A percentile compares a stretch with the other conserved stretches of the same genome.
Conservation (phyloP, 2,888 invertebrate genomes). For the Tortricodes alternella region DNA sequence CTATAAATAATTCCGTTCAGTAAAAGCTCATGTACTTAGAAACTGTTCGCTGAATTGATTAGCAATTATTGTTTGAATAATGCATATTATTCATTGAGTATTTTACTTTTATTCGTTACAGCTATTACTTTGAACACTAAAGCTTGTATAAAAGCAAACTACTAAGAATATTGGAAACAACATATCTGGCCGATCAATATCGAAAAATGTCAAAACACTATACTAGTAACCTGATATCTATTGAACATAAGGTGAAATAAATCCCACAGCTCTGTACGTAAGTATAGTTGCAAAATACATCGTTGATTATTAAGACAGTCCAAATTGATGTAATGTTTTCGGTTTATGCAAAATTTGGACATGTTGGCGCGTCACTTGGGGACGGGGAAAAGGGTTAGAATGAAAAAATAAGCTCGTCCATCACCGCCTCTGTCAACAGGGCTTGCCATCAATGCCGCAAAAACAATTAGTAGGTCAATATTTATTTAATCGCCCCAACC, state of each 20-base stretch:
- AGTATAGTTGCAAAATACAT: neutral
- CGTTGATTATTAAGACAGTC: constrained; percentile 11
- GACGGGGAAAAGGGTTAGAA: constrained; percentile 58
- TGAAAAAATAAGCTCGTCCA: constrained; percentile 72
- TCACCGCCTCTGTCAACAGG: constrained; percentile 75
- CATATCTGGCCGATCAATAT: too few relatives aligned
- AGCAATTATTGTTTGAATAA: constrained; percentile 62
- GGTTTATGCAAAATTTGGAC: constrained; percentile 35
- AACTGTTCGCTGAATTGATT: constrained; percentile 59
- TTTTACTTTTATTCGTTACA: neutral
- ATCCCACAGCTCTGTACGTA: too few relatives aligned
- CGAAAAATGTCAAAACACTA: too few relatives aligned
- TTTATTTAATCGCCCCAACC: constrained; percentile 73
- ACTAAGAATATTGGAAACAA: too few relatives aligned
- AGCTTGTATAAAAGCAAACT: too few relatives aligned
- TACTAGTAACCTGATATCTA: too few relatives aligned
- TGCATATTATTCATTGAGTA: constrained; percentile 51
- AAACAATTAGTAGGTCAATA: constrained; percentile 80
- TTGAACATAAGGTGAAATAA: too few relatives aligned
- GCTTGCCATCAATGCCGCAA: constrained; percentile 71
- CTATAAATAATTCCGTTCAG: constrained; percentile 54
- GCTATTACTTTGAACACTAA: too few relatives aligned
- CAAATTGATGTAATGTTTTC: constrained; percentile 15
- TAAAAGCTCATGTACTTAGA: constrained; percentile 52
- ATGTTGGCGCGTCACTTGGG: constrained; percentile 55